Evolutionary conservation across 2,113 vertebrate genomes (phyloP).

Genomic region (Lanius collurio): DNA sequence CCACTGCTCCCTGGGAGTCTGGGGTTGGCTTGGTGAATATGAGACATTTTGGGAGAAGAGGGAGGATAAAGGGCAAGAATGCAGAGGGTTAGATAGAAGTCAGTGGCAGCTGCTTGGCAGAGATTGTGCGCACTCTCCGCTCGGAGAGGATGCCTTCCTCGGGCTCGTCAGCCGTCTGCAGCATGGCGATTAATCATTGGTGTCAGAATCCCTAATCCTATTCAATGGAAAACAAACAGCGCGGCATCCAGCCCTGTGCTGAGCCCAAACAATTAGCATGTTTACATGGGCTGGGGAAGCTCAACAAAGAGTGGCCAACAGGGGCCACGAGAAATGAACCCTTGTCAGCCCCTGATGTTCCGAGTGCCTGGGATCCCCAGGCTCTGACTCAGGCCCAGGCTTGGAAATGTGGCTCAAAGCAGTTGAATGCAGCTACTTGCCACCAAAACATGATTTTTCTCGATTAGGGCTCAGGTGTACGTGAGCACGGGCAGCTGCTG

Average conservation of each 20-base stretch:
- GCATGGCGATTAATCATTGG: slow-evolving; percentile 93
- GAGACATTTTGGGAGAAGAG: background rate
- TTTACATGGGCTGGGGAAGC: slow-evolving; percentile 72
- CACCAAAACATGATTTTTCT: background rate
- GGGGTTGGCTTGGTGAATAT: background rate
- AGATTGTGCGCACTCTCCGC: slow-evolving; percentile 86
- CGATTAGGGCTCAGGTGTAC: background rate
- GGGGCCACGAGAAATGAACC: slow-evolving; percentile 53
- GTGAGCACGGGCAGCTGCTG: background rate
- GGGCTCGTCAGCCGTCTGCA: slow-evolving; percentile 90
- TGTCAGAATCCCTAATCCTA: slow-evolving; percentile 94
- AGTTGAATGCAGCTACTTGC: background rate
- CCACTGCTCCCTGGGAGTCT: background rate
- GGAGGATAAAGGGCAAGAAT: slow-evolving; percentile 42
- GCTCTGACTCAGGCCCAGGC: background rate
- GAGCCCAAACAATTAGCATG: slow-evolving; percentile 77
- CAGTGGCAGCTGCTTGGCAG: slow-evolving; percentile 90
- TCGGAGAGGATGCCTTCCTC: slow-evolving; percentile 86
- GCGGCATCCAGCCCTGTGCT: slow-evolving; percentile 84
- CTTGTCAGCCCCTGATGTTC: slow-evolving; percentile 44
- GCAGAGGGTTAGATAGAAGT: slow-evolving; percentile 60
- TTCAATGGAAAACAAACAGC: slow-evolving; percentile 93
- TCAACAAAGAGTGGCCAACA: slow-evolving; percentile 71
- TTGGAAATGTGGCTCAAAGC: background rate
- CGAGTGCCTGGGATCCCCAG: background rate